A percentile compares a stretch with the other conserved stretches of the same genome.
Evolutionary conservation across 2,888 invertebrate species (phyloP).

Genomic region (Ariolimax columbianus): DNA sequence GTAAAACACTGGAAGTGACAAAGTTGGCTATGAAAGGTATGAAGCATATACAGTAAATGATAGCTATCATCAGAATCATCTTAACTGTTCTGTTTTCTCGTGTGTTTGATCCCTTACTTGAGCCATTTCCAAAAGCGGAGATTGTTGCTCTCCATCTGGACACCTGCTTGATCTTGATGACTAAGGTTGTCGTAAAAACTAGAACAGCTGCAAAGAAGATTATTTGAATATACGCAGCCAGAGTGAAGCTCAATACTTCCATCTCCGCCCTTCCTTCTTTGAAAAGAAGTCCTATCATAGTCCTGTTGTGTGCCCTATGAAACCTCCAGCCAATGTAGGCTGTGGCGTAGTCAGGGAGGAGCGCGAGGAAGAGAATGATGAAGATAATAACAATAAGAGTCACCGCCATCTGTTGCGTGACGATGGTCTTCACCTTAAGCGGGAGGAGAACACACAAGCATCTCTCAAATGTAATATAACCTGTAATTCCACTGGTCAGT

Average conservation of each 20-base stretch:
- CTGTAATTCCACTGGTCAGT: background rate
- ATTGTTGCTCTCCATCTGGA: background rate
- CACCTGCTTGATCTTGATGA: background rate
- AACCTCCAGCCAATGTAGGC: constrained; percentile 11
- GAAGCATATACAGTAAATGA: constrained; percentile 12
- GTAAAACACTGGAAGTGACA: background rate
- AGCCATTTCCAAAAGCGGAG: background rate
- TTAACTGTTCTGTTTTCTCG: constrained; percentile 9
- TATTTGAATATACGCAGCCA: constrained; percentile 20
- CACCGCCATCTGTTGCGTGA: background rate
- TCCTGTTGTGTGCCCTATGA: background rate
- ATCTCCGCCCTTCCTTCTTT: background rate
- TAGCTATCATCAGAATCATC: constrained; percentile 1
- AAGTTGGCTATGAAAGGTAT: constrained; percentile 8
- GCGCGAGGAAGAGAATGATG: background rate
- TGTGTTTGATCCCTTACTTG: background rate
- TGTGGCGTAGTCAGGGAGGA: background rate
- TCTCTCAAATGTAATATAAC: constrained; percentile 11
- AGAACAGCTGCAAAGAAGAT: constrained; percentile 19
- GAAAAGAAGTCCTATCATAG: background rate
- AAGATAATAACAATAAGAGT: background rate
- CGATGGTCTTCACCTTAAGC: background rate
- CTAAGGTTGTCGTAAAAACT: background rate
- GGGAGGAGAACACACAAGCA: background rate
- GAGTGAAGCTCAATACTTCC: background rate